A percentile compares a stretch with the other conserved stretches of the same genome.
These are phyloP conservation scores for Tragelaphus oryx DNA, from an alignment of 2,797 vertebrate genomes.

Conservation along the genomic window DNA sequence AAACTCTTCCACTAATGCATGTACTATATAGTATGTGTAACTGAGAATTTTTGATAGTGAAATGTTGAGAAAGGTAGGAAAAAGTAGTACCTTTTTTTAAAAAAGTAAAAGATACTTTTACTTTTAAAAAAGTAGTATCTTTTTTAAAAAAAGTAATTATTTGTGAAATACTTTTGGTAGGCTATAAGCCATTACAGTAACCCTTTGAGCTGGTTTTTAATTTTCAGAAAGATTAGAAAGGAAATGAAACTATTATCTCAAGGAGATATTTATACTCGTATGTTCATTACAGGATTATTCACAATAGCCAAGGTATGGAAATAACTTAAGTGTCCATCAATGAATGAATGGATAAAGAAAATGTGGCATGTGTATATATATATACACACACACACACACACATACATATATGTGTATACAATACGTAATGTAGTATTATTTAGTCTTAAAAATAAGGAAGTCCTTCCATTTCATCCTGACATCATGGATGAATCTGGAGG, in stretches of 20 bases:
- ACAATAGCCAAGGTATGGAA: background rate
- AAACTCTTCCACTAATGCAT: background rate
- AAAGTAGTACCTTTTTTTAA: background rate
- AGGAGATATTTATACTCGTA: background rate
- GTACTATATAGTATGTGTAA: background rate
- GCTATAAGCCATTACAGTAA: background rate
- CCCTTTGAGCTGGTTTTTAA: conserved; percentile 4
- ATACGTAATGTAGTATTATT: background rate
- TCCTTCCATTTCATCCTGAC: background rate
- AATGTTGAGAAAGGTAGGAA: background rate
- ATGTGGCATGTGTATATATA: too few relatives aligned
- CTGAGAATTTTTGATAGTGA: background rate
- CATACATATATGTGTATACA: background rate
- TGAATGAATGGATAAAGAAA: background rate
- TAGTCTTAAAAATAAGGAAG: background rate
- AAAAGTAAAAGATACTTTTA: background rate
- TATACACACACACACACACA: fast-evolving
- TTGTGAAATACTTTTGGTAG: conserved; percentile 22
- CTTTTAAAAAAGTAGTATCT: background rate
- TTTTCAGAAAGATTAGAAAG: conserved; percentile 17
- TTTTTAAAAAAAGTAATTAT: background rate
- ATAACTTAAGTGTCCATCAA: background rate
- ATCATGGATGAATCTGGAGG: background rate
- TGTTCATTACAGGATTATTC: background rate
- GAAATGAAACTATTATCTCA: background rate